Percentiles rank a stretch among this genome's conserved stretches.
Evolutionary conservation across 2,888 invertebrate genomes (phyloP).

Genomic region (Acanthosepion esculentum): DNA sequence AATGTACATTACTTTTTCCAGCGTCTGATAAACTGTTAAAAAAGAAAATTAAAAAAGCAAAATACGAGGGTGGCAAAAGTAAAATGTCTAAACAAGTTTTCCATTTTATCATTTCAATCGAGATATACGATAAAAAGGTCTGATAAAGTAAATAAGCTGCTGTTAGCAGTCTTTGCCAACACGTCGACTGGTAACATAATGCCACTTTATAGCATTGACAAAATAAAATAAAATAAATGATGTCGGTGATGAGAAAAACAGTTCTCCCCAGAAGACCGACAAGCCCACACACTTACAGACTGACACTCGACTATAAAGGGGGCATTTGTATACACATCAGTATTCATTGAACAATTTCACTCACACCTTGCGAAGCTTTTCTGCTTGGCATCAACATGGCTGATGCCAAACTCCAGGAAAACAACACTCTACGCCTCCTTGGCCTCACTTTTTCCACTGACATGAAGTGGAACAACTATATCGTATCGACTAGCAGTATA

Average conservation of each 20-base stretch:
- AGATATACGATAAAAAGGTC: neutral
- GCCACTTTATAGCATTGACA: neutral
- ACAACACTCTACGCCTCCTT: too few species aligned
- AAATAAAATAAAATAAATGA: neutral
- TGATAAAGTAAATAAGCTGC: neutral
- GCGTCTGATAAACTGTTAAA: neutral
- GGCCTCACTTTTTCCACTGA: too few species aligned
- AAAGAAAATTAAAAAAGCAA: neutral
- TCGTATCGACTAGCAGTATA: too few species aligned
- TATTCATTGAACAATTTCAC: neutral
- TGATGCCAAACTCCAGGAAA: too few species aligned
- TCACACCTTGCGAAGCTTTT: neutral
- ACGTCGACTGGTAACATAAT: neutral
- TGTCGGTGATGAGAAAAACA: neutral
- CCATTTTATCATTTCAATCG: neutral
- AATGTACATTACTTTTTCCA: neutral
- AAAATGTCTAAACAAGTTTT: neutral
- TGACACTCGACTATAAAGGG: neutral
- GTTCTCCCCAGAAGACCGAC: neutral
- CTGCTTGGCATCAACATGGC: too few species aligned
- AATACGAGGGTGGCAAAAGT: neutral
- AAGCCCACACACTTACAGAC: neutral
- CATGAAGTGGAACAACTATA: too few species aligned
- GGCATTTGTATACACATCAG: neutral
- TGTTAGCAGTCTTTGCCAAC: slow-evolving; percentile 1